phyloP scores from a whole-genome alignment of 2,888 invertebrate genomes.

The Drosophila atripex region DNA sequence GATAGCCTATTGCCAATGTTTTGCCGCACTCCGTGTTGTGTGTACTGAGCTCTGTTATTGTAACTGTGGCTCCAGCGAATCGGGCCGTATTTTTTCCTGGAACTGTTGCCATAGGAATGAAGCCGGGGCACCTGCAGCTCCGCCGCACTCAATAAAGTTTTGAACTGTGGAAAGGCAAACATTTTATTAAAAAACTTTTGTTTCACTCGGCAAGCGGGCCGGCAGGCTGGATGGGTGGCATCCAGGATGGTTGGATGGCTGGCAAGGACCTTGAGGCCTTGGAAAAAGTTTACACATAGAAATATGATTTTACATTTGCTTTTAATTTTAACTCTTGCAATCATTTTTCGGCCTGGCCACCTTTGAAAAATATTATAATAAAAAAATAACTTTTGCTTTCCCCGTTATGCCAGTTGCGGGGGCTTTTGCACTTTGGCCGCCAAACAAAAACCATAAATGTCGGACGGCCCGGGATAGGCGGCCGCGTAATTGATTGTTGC shows the following conservation, averaged over 20 bases:
- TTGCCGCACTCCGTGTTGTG: slow-evolving; percentile 24
- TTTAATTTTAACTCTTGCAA: slow-evolving; percentile 80
- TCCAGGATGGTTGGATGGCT: slow-evolving; percentile 6
- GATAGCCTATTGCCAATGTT: slow-evolving; percentile 56
- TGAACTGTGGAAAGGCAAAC: slow-evolving; percentile 71
- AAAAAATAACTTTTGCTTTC: slow-evolving; percentile 72
- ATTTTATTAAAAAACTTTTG: slow-evolving; percentile 80
- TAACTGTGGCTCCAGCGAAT: slow-evolving; percentile 49
- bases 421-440: slow-evolving; percentile 11
- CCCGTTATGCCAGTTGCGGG: slow-evolving; percentile 20
- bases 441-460: slow-evolving; percentile 79
- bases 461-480: slow-evolving; percentile 64
- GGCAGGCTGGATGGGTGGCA: slow-evolving; percentile 10
- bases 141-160: slow-evolving; percentile 59
- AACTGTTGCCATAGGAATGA: not conserved
- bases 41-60: slow-evolving; percentile 52
- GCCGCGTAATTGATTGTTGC: slow-evolving; percentile 68
- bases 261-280: slow-evolving; percentile 48
- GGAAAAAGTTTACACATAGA: slow-evolving; percentile 76
- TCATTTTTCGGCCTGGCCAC: slow-evolving; percentile 58
- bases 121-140: slow-evolving; percentile 26
- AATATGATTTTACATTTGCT: slow-evolving; percentile 80
- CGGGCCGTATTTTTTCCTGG: slow-evolving; percentile 15
- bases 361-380: slow-evolving; percentile 70
- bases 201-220: slow-evolving; percentile 53